Percentiles rank a stretch among this genome's conserved stretches.
Conservation (phyloP, 2,797 vertebrate species). For the Arremon brunneinucha region DNA sequence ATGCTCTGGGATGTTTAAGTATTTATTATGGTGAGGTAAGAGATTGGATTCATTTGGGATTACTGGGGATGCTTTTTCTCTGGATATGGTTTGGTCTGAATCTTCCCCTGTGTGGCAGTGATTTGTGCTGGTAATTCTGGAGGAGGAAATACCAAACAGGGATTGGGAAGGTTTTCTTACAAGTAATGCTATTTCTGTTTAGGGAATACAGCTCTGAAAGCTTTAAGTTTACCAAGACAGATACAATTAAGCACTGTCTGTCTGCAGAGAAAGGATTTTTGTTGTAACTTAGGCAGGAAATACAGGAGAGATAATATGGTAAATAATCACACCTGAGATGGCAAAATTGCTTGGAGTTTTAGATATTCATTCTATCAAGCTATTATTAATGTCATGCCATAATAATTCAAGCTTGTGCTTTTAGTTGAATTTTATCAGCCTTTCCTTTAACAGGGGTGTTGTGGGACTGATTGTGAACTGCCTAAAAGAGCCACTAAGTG, state of each 20-base stretch:
- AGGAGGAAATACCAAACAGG: background rate
- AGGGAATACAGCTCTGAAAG: background rate
- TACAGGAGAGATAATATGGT: background rate
- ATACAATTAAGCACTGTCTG: background rate
- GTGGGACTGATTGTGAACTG: background rate
- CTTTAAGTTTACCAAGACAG: background rate
- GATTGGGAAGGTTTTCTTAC: background rate
- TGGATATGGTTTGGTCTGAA: background rate
- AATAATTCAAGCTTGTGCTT: background rate
- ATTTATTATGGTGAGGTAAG: conserved; percentile 85
- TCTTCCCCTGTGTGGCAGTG: background rate
- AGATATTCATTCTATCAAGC: background rate
- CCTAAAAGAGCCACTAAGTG: background rate
- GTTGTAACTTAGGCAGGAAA: background rate
- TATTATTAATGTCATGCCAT: background rate
- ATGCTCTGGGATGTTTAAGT: conserved; percentile 87
- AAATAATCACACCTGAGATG: background rate
- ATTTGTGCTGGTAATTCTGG: background rate
- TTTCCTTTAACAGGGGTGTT: background rate
- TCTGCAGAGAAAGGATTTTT: background rate
- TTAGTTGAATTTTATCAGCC: background rate
- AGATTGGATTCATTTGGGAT: background rate
- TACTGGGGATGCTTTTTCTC: background rate
- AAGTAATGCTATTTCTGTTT: background rate
- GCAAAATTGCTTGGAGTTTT: background rate